Evolutionary conservation across 2,113 vertebrate genomes (phyloP).

Genomic region (Hoplias malabaricus): DNA sequence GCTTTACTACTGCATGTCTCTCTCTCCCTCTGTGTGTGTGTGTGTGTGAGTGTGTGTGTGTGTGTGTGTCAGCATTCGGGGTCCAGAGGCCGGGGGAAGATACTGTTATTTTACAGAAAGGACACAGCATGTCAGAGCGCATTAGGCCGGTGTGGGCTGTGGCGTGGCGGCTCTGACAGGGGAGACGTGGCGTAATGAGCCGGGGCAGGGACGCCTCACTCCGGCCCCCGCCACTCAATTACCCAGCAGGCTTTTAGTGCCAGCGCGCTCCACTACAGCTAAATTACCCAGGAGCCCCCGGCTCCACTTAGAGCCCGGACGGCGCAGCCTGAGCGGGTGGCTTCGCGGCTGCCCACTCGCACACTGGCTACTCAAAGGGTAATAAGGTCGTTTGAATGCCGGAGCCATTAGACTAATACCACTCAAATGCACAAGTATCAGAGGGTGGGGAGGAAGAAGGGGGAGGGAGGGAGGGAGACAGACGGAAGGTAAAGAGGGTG

Average conservation of each 20-base stretch:
- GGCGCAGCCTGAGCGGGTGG: slow-evolving; percentile 60
- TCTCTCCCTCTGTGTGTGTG: slow-evolving; percentile 34
- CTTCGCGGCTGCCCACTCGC: slow-evolving; percentile 62
- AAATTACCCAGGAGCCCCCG: slow-evolving; percentile 53
- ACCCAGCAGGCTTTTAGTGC: slow-evolving; percentile 95
- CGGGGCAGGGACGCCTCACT: slow-evolving; percentile 72
- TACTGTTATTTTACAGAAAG: slow-evolving; percentile 73
- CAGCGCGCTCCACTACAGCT: slow-evolving; percentile 85
- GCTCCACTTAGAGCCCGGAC: slow-evolving; percentile 80
- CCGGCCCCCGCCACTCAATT: slow-evolving; percentile 87
- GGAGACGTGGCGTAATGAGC: slow-evolving; percentile 86
- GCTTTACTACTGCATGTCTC: neutral
- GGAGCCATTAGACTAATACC: slow-evolving; percentile 80
- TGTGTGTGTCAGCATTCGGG: slow-evolving; percentile 49
- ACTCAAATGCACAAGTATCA: slow-evolving; percentile 62
- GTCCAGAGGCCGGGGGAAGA: slow-evolving; percentile 58
- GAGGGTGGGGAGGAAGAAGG: neutral
- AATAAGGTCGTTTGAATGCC: slow-evolving; percentile 87
- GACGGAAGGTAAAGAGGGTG: neutral
- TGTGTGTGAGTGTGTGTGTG: slow-evolving; percentile 46
- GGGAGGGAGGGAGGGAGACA: neutral
- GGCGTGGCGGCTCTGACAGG: slow-evolving; percentile 79
- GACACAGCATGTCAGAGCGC: slow-evolving; percentile 80
- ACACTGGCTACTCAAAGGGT: slow-evolving; percentile 76
- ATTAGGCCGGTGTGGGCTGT: slow-evolving; percentile 81